Base-by-base conservation (phyloP, 2,888 invertebrate genomes). In the Tetanocera ferruginea region DNA sequence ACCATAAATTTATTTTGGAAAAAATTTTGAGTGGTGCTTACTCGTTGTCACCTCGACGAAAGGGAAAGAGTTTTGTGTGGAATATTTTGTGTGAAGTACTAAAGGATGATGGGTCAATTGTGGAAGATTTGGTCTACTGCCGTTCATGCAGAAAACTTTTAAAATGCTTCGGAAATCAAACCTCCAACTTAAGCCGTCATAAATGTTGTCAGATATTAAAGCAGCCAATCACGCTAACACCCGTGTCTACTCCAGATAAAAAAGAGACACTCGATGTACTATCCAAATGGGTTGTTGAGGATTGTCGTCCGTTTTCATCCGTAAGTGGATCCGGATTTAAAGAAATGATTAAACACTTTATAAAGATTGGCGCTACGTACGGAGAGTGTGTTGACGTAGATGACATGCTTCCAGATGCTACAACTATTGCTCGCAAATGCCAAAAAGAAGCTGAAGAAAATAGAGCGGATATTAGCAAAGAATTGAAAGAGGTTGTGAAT, bases 291-390 rank as follows among this genome's bases (percentile, higher is more conserved):
- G 55, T 78, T 43, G 49, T 75, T 57, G 75, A 75, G 34, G 78
- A 76, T 49, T 78, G 76, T 57, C 71, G 76, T 3, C 69, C 72
- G 67, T 76, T 78, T 72, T 76, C 67, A 28, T n/a, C 60, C 49
- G 55, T 78, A 23, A 43, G 23, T 66, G 57, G 76, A 14, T 60
- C 34, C 5, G 69, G 73, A 0, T 74, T 73, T 17, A 51, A 25
- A 23, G 73, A 78, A 25, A 14, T 76, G 31, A 78, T 74, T 23
- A 76, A 80, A 23, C 81, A 80, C 74, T 79, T 82, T 28, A 71
- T 82, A 3, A 78, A 82, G 64, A 78, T 82, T 78, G 79, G 80
- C 31, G n/a, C n/a, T n/a, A n/a, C n/a, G n/a, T n/a, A n/a, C n/a
- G n/a, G n/a, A n/a, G n/a, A n/a, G n/a, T n/a, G n/a, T n/a, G n/a